Evolutionary conservation across 2,797 vertebrate species (phyloP).

Genomic region (Notoglanidium macrostoma): DNA sequence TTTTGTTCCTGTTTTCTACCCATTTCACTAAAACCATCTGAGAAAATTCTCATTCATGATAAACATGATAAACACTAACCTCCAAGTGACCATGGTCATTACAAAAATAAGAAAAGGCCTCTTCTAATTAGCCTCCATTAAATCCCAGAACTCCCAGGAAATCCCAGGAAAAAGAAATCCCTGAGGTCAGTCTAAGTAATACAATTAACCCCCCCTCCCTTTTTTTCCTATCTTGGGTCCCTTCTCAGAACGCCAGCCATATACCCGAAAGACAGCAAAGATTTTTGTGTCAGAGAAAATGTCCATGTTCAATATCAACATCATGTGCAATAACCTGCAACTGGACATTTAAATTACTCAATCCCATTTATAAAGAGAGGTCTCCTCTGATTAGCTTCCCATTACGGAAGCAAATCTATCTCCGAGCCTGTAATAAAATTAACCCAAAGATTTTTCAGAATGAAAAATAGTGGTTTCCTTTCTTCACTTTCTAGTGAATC

Average conservation of each 20-base stretch:
- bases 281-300: background rate
- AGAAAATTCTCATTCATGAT: background rate
- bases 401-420: constrained; percentile 8
- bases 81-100: constrained; percentile 1
- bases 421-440: constrained; percentile 16
- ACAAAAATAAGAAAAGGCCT: constrained; percentile 27
- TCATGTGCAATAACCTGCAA: constrained; percentile 1
- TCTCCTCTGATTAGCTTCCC: background rate
- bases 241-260: background rate
- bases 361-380: constrained; percentile 6
- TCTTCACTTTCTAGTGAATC: constrained; percentile 33
- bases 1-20: background rate
- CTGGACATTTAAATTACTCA: constrained; percentile 13
- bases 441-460: constrained; percentile 42
- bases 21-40: constrained; percentile 10
- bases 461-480: constrained; percentile 40
- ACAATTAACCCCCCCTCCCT: background rate
- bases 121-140: constrained; percentile 7
- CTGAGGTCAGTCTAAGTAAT: background rate
- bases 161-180: constrained; percentile 14
- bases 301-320: constrained; percentile 17
- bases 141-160: background rate
- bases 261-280: constrained; percentile 4
- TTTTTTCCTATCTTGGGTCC: constrained; percentile 10
- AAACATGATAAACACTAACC: constrained; percentile 5